These are phyloP conservation scores for Cetoscarus ocellatus DNA, from an alignment of 2,797 vertebrate species.

Conservation along the genomic window DNA sequence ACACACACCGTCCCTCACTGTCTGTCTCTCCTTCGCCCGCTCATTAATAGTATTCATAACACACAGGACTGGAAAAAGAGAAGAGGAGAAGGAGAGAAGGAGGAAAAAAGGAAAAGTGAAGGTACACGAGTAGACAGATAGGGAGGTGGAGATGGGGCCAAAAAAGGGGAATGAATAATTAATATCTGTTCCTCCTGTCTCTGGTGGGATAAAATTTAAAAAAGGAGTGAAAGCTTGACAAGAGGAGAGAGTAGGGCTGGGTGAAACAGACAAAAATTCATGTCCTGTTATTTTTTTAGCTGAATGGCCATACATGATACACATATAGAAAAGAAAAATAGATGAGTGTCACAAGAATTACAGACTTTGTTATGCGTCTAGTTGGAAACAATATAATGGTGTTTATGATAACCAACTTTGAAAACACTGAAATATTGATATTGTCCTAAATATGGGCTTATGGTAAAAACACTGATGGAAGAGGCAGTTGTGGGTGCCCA, in stretches of 20 bases:
- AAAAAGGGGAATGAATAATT: constrained; percentile 61
- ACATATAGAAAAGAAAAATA: no score
- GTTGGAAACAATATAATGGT: no score
- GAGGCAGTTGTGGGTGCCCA: no score
- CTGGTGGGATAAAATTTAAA: constrained; percentile 38
- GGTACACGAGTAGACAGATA: constrained; percentile 44
- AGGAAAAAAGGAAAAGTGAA: constrained; percentile 50
- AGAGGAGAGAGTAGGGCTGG: constrained; percentile 5
- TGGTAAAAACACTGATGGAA: no score
- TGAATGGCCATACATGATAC: no score
- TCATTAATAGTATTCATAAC: constrained; percentile 57
- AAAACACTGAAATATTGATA: no score
- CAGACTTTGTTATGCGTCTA: no score
- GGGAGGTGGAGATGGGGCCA: constrained; percentile 38
- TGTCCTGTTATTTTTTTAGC: no score
- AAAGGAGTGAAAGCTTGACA: constrained; percentile 30
- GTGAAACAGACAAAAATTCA: no score
- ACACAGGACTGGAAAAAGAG: constrained; percentile 9
- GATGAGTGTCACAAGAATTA: no score
- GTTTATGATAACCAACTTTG: no score
- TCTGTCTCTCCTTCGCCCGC: constrained; percentile 18
- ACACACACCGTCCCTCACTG: constrained; percentile 24
- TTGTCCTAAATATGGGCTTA: no score
- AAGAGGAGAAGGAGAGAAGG: constrained; percentile 16
- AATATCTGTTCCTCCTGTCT: constrained; percentile 38